Conservation (phyloP, 2,113 vertebrate genomes). For the Tauraco erythrolophus region DNA sequence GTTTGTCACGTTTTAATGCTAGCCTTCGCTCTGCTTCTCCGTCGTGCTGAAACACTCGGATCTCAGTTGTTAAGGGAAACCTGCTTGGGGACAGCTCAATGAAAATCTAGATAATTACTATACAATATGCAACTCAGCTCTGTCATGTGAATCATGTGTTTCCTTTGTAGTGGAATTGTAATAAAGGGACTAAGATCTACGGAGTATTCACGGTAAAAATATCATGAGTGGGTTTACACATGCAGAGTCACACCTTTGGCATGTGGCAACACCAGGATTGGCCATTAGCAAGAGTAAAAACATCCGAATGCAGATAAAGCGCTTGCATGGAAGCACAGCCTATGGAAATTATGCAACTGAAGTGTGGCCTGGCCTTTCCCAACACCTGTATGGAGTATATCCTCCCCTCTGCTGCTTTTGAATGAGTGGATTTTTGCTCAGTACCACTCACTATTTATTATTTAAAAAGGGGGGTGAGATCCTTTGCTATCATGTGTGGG, state of each 20-base stretch:
- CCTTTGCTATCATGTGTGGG: background rate
- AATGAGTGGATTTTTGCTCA: background rate
- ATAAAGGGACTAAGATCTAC: background rate
- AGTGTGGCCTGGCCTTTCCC: background rate
- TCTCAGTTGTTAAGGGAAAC: background rate
- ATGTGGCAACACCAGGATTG: background rate
- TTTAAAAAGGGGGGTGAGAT: background rate
- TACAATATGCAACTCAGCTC: background rate
- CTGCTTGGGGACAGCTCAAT: background rate
- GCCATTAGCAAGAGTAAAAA: background rate
- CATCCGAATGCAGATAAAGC: rapidly evolving
- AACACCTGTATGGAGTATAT: rapidly evolving
- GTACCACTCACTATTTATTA: background rate
- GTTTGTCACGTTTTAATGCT: background rate
- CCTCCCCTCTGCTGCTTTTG: background rate
- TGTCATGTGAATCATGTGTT: rapidly evolving
- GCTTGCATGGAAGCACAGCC: background rate
- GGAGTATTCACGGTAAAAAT: background rate
- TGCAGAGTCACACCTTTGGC: background rate
- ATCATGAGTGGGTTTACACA: background rate
- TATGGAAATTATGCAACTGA: background rate
- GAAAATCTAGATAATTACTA: background rate
- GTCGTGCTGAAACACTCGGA: background rate
- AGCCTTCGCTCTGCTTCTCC: background rate
- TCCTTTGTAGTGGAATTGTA: background rate